These are phyloP conservation scores for Drosophila ercepeae DNA, from an alignment of 1,140 invertebrate species.

Conservation along the genomic window DNA sequence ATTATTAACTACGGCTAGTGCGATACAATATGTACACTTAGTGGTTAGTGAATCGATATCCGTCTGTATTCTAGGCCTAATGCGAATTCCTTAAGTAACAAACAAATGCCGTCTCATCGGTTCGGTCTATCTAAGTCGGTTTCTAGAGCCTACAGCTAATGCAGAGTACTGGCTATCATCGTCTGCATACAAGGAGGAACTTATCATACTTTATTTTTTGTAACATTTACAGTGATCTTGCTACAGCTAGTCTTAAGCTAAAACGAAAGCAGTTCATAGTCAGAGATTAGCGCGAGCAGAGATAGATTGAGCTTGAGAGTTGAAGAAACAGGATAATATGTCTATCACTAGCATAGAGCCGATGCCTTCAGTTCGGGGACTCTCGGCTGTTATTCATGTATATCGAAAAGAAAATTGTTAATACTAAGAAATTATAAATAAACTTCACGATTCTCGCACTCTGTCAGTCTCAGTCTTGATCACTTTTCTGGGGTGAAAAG, in stretches of 20 bases:
- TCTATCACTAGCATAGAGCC: slow-evolving; percentile 76
- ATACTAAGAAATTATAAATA: slow-evolving; percentile 40
- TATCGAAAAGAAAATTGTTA: slow-evolving; percentile 58
- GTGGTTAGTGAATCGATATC: slow-evolving; percentile 31
- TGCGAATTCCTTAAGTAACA: slow-evolving; percentile 33
- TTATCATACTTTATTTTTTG: slow-evolving; percentile 70
- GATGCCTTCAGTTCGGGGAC: slow-evolving; percentile 19
- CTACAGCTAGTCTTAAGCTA: slow-evolving; percentile 55
- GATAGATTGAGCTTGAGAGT: slow-evolving; percentile 29
- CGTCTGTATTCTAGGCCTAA: slow-evolving; percentile 18
- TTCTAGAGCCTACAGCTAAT: slow-evolving; percentile 25
- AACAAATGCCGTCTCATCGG: slow-evolving; percentile 30
- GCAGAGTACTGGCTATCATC: slow-evolving; percentile 25
- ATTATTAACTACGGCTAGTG: slow-evolving; percentile 37
- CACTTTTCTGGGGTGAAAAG: slow-evolving; percentile 4
- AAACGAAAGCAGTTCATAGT: slow-evolving; percentile 42
- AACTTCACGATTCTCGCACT: slow-evolving; percentile 36
- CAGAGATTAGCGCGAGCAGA: slow-evolving; percentile 24
- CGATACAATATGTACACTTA: slow-evolving; percentile 43
- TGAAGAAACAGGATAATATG: slow-evolving; percentile 46
- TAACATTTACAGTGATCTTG: slow-evolving; percentile 71
- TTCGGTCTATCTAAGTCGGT: slow-evolving; percentile 27
- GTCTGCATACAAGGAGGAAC: slow-evolving; percentile 75
- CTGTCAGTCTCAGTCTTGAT: slow-evolving; percentile 62
- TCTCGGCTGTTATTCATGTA: slow-evolving; percentile 11